Conservation (phyloP, 2,797 vertebrate genomes). For the Triplophysa bombifrons region DNA sequence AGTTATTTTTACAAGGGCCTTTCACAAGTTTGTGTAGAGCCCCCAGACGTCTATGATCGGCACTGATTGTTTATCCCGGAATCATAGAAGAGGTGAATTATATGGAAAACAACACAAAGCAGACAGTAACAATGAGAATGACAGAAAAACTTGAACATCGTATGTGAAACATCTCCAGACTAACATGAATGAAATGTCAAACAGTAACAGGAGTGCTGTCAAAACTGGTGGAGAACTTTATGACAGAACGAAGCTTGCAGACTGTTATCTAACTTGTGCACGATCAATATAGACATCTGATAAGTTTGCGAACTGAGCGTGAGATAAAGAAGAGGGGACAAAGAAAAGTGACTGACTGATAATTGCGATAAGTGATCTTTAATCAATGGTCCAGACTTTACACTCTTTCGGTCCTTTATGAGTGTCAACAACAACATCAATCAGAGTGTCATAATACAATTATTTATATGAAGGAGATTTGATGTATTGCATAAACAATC, state of each 20-base stretch:
- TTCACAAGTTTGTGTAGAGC: no score
- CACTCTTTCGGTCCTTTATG: not conserved
- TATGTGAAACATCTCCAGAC: not conserved
- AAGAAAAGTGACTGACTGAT: conserved; percentile 75
- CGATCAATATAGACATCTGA: conserved; percentile 6
- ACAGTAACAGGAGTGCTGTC: conserved; percentile 11
- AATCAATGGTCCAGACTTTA: conserved; percentile 13
- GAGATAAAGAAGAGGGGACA: conserved; percentile 77
- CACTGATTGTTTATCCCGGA: no score
- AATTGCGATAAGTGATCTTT: conserved; percentile 70
- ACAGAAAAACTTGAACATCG: conserved; percentile 4
- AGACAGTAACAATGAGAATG: conserved; percentile 11
- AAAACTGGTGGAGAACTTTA: not conserved
- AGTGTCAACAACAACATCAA: not conserved
- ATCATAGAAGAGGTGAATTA: not conserved
- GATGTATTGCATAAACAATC: not conserved
- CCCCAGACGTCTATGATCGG: no score
- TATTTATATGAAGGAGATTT: not conserved
- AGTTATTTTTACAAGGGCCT: no score
- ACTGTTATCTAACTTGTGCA: conserved; percentile 15
- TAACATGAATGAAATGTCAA: conserved; percentile 17
- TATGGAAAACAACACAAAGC: not conserved
- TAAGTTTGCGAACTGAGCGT: conserved; percentile 46
- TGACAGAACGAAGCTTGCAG: not conserved
- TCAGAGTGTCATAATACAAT: conserved; percentile 15